phyloP scores from a whole-genome alignment of 2,888 invertebrate genomes.

The Amorpha juglandis region DNA sequence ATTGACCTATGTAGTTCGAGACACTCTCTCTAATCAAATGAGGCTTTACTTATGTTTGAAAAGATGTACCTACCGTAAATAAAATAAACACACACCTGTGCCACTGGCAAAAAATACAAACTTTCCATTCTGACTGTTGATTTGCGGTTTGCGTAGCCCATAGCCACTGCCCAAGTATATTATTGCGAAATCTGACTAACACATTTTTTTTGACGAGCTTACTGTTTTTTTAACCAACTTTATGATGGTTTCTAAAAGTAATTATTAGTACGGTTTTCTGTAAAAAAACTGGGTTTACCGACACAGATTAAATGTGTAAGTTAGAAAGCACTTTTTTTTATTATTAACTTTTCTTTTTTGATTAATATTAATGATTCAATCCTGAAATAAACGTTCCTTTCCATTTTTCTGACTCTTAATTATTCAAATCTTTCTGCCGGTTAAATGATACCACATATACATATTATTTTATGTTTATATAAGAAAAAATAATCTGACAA shows the following conservation, averaged over 20 bases:
- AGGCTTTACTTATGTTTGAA: background rate
- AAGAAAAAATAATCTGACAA: too few relatives aligned
- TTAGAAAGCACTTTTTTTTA: too few relatives aligned
- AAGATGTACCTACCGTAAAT: background rate
- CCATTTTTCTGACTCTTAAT: too few relatives aligned
- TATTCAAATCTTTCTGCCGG: too few relatives aligned
- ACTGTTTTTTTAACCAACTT: background rate
- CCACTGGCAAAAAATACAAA: background rate
- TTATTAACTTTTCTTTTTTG: background rate
- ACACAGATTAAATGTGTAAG: background rate
- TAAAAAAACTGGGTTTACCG: background rate
- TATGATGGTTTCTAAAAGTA: background rate
- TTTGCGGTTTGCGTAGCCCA: slow-evolving; percentile 23
- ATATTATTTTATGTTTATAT: too few relatives aligned
- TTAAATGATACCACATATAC: too few relatives aligned
- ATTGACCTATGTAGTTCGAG: too few relatives aligned
- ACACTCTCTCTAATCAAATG: too few relatives aligned
- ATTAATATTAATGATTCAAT: too few relatives aligned
- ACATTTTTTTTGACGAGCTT: background rate
- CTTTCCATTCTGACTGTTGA: slow-evolving; percentile 25
- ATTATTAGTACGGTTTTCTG: background rate
- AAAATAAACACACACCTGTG: background rate
- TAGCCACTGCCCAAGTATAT: background rate
- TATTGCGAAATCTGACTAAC: background rate
- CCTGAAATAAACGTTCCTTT: too few relatives aligned